phyloP scores from a whole-genome alignment of 2,888 invertebrate species.

The Lathronympha strigana region DNA sequence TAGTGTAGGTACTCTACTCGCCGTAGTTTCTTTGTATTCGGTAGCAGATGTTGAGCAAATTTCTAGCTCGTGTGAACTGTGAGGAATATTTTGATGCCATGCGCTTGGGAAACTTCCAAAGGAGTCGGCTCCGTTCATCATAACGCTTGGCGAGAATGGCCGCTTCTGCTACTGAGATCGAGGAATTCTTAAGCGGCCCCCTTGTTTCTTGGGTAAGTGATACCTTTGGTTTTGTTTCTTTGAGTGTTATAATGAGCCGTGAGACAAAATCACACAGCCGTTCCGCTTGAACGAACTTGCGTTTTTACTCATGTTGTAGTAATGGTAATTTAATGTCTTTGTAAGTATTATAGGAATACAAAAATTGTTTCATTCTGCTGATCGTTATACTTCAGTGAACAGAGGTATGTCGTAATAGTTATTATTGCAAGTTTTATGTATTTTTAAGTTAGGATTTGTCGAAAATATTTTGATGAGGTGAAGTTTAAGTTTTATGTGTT shows the following conservation, averaged over 20 bases:
- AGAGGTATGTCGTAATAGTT: conserved; percentile 47
- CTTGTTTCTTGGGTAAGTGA: conserved; percentile 93
- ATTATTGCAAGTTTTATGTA: conserved; percentile 33
- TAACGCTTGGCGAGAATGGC: conserved; percentile 81
- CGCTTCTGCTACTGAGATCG: conserved; percentile 89
- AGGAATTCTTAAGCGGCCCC: conserved; percentile 93
- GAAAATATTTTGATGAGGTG: conserved; percentile 1
- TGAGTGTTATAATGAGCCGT: conserved; percentile 65
- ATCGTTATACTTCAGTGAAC: conserved; percentile 51
- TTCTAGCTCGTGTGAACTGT: conserved; percentile 53
- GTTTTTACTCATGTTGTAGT: conserved; percentile 44
- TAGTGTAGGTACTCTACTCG: conserved; percentile 39
- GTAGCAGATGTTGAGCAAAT: conserved; percentile 69
- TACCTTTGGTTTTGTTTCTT: conserved; percentile 67
- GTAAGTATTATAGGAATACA: conserved; percentile 30
- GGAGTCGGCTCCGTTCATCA: conserved; percentile 66
- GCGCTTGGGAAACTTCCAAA: conserved; percentile 62
- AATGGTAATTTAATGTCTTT: conserved; percentile 40
- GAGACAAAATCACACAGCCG: conserved; percentile 63
- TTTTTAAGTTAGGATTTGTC: conserved; percentile 4
- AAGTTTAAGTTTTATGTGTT: neutral
- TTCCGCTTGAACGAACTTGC: conserved; percentile 63
- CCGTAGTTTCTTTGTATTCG: conserved; percentile 55
- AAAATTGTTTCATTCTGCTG: conserved; percentile 32
- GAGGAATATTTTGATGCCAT: conserved; percentile 67